These are phyloP conservation scores for Aricia artaxerxes DNA, from an alignment of 2,888 invertebrate genomes.

Conservation along the genomic window DNA sequence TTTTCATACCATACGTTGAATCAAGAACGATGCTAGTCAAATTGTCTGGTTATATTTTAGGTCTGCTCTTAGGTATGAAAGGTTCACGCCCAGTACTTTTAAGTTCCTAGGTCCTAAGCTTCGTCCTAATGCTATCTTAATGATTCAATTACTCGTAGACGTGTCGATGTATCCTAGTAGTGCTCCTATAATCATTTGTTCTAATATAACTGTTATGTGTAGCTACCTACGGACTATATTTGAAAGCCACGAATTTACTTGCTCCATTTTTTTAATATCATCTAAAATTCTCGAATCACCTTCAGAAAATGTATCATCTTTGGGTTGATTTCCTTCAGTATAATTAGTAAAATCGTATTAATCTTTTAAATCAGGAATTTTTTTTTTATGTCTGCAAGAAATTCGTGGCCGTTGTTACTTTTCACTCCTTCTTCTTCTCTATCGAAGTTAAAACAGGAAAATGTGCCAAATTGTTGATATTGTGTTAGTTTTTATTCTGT, in stretches of 20 bases:
- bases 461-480: conserved; percentile 77
- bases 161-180: conserved; percentile 54
- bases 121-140: conserved; percentile 35
- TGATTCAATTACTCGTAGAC: conserved; percentile 29
- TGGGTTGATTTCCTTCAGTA: background rate
- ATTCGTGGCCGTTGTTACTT: conserved; percentile 10
- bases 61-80: background rate
- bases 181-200: conserved; percentile 49
- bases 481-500: conserved; percentile 36
- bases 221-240: conserved; percentile 17
- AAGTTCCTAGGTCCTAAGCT: conserved; percentile 31
- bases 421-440: conserved; percentile 40
- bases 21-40: background rate
- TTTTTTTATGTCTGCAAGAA: background rate
- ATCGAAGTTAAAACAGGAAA: conserved; percentile 44
- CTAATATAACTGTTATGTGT: conserved; percentile 31
- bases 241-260: conserved; percentile 27
- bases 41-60: background rate
- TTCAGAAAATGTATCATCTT: background rate
- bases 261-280: background rate
- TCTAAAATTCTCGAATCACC: background rate
- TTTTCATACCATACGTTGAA: background rate
- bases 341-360: background rate
- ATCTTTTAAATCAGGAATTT: background rate
- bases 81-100: background rate